phyloP scores from a whole-genome alignment of 1,140 invertebrate species.

The Euura lappo region DNA sequence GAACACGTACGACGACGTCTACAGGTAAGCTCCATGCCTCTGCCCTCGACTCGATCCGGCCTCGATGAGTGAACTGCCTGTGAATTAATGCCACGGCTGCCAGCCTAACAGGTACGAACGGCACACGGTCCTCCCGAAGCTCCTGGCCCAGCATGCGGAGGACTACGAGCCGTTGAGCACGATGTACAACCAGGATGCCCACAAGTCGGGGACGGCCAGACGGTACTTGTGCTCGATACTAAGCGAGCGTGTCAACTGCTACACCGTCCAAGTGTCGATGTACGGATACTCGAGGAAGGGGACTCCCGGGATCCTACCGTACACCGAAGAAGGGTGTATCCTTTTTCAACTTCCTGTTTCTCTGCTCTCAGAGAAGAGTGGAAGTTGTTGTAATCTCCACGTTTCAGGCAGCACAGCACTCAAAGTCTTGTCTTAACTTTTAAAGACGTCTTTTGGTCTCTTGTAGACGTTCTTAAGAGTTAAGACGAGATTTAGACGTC shows the following conservation, averaged over 20 bases:
- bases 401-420: neutral
- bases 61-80: neutral
- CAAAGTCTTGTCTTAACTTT: neutral
- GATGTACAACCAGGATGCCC: slow-evolving; percentile 87
- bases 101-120: slow-evolving; percentile 74
- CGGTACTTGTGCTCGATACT: slow-evolving; percentile 75
- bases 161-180: slow-evolving; percentile 84
- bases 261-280: slow-evolving; percentile 87
- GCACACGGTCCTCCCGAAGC: slow-evolving; percentile 87
- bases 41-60: neutral
- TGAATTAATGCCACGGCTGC: slow-evolving; percentile 22
- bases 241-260: slow-evolving; percentile 80
- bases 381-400: neutral
- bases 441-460: neutral
- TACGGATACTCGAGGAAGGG: slow-evolving; percentile 77
- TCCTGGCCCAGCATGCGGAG: slow-evolving; percentile 83
- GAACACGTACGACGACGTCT: slow-evolving; percentile 94
- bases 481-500: too few relatives aligned
- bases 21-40: slow-evolving; percentile 73
- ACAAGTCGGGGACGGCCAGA: slow-evolving; percentile 86
- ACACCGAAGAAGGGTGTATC: slow-evolving; percentile 93
- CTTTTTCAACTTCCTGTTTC: slow-evolving; percentile 56
- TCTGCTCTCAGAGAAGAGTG: too few relatives aligned
- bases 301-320: slow-evolving; percentile 73
- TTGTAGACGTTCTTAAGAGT: too few relatives aligned